These are phyloP conservation scores for Heliconius himera DNA, from an alignment of 1,140 invertebrate species.

Conservation along the genomic window DNA sequence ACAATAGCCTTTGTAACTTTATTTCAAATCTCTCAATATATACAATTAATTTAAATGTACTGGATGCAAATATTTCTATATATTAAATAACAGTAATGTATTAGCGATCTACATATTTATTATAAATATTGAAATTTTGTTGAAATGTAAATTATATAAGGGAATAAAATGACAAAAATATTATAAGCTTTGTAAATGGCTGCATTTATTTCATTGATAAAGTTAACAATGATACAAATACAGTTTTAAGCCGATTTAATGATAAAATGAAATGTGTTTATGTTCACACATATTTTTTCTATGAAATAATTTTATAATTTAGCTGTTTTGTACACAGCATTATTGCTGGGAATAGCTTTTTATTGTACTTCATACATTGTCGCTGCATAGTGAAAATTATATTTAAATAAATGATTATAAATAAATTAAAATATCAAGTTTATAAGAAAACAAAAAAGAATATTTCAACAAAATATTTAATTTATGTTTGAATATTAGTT, in stretches of 20 bases:
- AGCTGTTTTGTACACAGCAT: neutral
- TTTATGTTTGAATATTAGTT: no score
- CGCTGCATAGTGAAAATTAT: neutral
- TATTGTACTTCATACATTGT: neutral
- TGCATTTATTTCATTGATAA: constrained; percentile 29
- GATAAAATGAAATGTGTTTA: neutral
- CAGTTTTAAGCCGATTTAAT: neutral
- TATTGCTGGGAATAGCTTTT: neutral
- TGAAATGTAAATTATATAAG: constrained; percentile 20
- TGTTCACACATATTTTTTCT: neutral
- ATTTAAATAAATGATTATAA: neutral
- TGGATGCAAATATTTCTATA: constrained; percentile 37
- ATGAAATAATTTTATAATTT: neutral
- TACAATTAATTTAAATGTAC: neutral
- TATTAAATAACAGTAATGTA: constrained; percentile 23
- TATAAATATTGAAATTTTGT: constrained; percentile 17
- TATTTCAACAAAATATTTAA: no score
- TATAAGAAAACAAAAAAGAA: no score
- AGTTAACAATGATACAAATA: neutral
- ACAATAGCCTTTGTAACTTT: neutral
- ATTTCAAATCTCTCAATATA: neutral
- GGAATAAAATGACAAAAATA: constrained; percentile 32
- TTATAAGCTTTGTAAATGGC: constrained; percentile 62
- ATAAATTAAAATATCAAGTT: no score
- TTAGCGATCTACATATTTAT: constrained; percentile 47